A percentile compares a stretch with the other conserved stretches of the same genome.
These are phyloP conservation scores for Arrhopalites spinosus DNA, from an alignment of 2,888 invertebrate genomes.

Conservation along the genomic window DNA sequence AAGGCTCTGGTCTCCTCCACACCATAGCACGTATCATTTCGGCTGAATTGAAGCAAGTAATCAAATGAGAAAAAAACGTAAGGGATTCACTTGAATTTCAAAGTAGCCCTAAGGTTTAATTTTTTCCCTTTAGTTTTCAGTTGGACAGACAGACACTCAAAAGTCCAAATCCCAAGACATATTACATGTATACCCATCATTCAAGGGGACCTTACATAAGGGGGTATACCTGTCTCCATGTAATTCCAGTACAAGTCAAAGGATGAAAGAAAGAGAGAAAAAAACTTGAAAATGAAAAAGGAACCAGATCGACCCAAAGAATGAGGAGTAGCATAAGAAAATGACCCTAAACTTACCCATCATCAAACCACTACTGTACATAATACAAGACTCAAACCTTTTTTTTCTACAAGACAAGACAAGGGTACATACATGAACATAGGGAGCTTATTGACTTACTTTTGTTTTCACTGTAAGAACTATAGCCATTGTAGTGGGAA, in stretches of 20 bases:
- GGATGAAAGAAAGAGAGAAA: not conserved
- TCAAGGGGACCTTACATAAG: not conserved
- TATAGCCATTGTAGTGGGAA: not conserved
- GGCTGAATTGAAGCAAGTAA: conserved; percentile 24
- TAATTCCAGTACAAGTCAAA: not conserved
- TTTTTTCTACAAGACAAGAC: too few species aligned
- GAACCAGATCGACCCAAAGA: conserved; percentile 21
- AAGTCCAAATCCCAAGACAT: not conserved
- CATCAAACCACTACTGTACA: too few species aligned
- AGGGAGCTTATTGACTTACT: conserved; percentile 32
- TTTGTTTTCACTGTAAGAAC: conserved; percentile 26
- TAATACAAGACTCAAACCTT: too few species aligned
- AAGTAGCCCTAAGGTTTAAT: conserved; percentile 23
- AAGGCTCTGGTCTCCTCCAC: not conserved
- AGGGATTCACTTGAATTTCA: conserved; percentile 34
- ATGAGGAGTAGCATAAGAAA: conserved; percentile 6
- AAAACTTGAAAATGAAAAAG: conserved; percentile 16
- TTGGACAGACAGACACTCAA: conserved; percentile 26
- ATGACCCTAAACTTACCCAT: conserved; percentile 30
- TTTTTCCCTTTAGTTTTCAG: not conserved
- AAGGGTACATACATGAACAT: too few species aligned
- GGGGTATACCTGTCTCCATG: not conserved
- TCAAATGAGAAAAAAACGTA: conserved; percentile 21
- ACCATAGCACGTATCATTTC: conserved; percentile 36
- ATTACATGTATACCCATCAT: not conserved